Conservation (phyloP, 2,797 vertebrate species). For the Artibeus jamaicensis region DNA sequence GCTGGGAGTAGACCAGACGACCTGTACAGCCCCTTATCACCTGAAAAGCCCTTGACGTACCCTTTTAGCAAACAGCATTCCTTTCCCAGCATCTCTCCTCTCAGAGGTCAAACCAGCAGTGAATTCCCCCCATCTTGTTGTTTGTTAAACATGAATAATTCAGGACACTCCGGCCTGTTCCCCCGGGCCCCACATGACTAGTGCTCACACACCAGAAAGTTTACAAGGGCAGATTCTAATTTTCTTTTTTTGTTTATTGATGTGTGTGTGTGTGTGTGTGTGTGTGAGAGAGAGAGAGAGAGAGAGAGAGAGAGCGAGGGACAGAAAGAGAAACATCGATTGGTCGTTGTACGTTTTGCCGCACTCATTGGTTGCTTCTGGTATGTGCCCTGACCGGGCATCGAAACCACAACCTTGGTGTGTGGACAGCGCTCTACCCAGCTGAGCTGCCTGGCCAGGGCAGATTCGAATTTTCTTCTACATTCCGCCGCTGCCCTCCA, state of each 20-base stretch:
- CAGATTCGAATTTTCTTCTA: background rate
- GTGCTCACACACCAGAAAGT: background rate
- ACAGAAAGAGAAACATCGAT: background rate
- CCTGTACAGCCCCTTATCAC: background rate
- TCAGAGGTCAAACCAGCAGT: background rate
- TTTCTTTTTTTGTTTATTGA: background rate
- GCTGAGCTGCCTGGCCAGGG: background rate
- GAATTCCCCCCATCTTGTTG: background rate
- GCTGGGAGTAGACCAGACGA: background rate
- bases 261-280: no score
- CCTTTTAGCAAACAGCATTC: background rate
- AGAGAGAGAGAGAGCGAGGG: no score
- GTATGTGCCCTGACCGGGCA: background rate
- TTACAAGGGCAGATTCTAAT: constrained; percentile 11
- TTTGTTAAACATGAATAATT: constrained; percentile 35
- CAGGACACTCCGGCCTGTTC: background rate
- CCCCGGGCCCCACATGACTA: background rate
- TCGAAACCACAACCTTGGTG: background rate
- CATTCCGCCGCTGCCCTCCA: background rate
- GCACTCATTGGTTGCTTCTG: background rate
- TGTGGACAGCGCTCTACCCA: background rate
- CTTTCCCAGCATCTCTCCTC: background rate
- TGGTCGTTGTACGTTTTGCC: background rate
- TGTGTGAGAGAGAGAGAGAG: no score
- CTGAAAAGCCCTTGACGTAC: background rate